These are phyloP conservation scores for Drosophila malerkotliana DNA, from an alignment of 1,140 invertebrate genomes.

Conservation along the genomic window DNA sequence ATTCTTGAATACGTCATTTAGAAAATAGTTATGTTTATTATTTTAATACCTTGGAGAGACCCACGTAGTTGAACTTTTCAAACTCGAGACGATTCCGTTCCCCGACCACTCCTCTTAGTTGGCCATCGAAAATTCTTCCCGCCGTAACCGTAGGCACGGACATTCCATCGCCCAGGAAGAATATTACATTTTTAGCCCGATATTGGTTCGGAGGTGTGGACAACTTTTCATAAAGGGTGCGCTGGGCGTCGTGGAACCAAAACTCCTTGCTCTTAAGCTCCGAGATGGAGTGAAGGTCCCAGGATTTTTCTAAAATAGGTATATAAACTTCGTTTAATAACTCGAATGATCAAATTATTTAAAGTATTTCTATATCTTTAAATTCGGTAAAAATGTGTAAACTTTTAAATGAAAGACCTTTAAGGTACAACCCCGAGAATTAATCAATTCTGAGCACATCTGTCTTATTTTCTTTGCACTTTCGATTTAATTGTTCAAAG, in stretches of 20 bases:
- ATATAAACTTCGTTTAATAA: background rate
- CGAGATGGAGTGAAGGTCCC: slow-evolving; percentile 42
- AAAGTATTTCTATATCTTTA: background rate
- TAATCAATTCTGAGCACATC: slow-evolving; percentile 22
- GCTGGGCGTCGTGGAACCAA: slow-evolving; percentile 71
- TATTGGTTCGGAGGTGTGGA: slow-evolving; percentile 68
- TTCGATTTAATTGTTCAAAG: slow-evolving; percentile 27
- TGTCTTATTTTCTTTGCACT: slow-evolving; percentile 24
- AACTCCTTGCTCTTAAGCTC: slow-evolving; percentile 65
- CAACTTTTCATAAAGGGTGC: slow-evolving; percentile 59
- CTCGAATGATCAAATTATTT: background rate
- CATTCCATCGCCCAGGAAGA: slow-evolving; percentile 93
- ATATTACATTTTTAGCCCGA: slow-evolving; percentile 89
- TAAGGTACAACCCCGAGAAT: slow-evolving; percentile 17
- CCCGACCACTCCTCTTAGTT: slow-evolving; percentile 86
- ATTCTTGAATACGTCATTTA: too few relatives aligned
- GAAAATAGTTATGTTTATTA: background rate
- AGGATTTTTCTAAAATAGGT: slow-evolving; percentile 46
- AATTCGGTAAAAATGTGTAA: background rate
- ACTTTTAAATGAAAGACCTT: slow-evolving; percentile 3
- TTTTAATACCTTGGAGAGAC: slow-evolving; percentile 86
- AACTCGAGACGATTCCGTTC: slow-evolving; percentile 89
- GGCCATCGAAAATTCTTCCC: slow-evolving; percentile 88
- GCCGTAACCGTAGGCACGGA: slow-evolving; percentile 89
- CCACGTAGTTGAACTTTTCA: slow-evolving; percentile 90